A percentile compares a stretch with the other conserved stretches of the same genome.
Conservation (phyloP, 2,113 vertebrate species). For the Neotragus moschatus region DNA sequence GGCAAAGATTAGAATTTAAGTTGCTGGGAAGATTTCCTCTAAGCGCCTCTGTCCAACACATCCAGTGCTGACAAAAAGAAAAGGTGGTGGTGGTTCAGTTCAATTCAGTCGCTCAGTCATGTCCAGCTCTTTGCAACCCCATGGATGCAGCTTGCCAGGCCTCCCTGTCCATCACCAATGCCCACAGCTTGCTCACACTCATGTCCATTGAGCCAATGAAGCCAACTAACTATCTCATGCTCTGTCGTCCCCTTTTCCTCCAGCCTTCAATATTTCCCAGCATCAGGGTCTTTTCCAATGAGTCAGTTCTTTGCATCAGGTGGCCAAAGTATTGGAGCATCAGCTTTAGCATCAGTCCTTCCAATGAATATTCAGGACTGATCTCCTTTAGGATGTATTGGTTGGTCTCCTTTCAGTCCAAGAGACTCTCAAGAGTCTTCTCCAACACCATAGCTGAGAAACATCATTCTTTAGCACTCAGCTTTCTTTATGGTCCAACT, state of each 20-base stretch:
- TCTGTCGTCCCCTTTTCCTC: neutral
- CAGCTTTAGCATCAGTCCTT: neutral
- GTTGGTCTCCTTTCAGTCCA: neutral
- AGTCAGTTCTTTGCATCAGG: neutral
- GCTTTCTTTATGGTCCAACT: neutral
- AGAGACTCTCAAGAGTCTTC: neutral
- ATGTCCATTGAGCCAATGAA: neutral
- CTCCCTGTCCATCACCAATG: neutral
- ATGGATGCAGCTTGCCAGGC: neutral
- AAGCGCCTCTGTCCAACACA: slow-evolving; percentile 58
- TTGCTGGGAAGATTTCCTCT: neutral
- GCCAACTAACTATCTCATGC: neutral
- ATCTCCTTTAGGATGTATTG: neutral
- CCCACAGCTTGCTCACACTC: neutral
- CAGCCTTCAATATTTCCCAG: neutral
- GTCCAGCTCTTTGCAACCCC: neutral
- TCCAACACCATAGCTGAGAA: neutral
- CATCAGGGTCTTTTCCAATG: neutral
- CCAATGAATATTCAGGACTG: neutral
- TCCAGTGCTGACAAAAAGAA: slow-evolving; percentile 59
- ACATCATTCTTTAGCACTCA: neutral
- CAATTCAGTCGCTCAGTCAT: neutral
- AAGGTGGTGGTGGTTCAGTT: neutral
- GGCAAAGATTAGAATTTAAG: neutral
- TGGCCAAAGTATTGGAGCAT: neutral